Base-by-base conservation (phyloP, 2,888 invertebrate genomes). In the Tetrapedia diversipes region DNA sequence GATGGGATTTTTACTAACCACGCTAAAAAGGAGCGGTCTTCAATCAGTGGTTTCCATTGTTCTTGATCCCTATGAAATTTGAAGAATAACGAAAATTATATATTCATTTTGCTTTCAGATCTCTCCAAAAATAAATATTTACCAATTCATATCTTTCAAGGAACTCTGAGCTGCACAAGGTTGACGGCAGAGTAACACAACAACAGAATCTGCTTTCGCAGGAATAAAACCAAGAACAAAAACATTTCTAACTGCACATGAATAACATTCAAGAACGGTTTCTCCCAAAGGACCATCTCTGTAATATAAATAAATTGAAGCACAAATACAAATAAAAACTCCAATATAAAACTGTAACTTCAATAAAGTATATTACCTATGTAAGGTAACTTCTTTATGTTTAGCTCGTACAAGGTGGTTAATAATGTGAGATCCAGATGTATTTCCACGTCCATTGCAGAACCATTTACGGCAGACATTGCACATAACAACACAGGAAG, bases 381-480 rank as follows among this genome's bases (percentile, higher is more conserved):
- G 99, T 56, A 99, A 93, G 0, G 98, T 98, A 0, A 99, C 99
- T 93, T 99, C 99, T 94, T 99, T 99, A 91, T 99, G 99, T 92
- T 99, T 99, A n/a, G 99, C 98, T 80, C 99, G 94, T 77, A 99
- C 99, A 90, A 99, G 93, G 93, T 99, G 99, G 92, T 99, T 99
- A 86, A 99, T 97, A 85, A 99, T 99, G 90, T 99, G 99, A 57
- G 99, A 99, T 32, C 98, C 99, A 0, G 98, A 98, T 1, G 99
- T 99, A 90, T 98, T 98, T 19, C 99, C 99, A 71, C 99, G 95
- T 0, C 99, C 99, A 93, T 99, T 99, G 92, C 99, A 99, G 91
- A 99, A 99, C 99, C 99, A 99, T 91, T 99, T 99, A 91, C 98
- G 98, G 91, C 99, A 99, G 76, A 97, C 95, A 91, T 99, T 99